Conservation (phyloP, 2,888 invertebrate genomes). For the Trissoscelio sp. region DNA sequence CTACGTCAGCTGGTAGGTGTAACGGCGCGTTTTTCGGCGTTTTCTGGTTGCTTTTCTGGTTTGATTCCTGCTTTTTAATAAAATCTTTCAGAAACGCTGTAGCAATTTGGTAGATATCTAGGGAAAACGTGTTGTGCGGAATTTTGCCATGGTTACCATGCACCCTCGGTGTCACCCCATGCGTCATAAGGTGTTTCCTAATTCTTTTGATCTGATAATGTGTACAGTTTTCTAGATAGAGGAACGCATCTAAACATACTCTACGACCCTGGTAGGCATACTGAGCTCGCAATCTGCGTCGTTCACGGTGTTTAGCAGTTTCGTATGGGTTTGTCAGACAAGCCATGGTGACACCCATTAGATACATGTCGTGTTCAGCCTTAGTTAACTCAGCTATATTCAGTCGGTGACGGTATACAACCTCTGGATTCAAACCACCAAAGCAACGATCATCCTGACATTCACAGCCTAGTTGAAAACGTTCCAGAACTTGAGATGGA, state of each 20-base stretch:
- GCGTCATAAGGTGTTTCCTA: constrained; percentile 90
- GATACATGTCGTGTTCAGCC: constrained; percentile 92
- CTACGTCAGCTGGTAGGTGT: constrained; percentile 85
- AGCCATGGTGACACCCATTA: constrained; percentile 94
- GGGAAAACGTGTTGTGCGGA: constrained; percentile 91
- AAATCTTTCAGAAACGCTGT: constrained; percentile 91
- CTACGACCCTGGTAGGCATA: constrained; percentile 91
- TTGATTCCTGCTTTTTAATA: constrained; percentile 87
- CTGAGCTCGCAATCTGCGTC: constrained; percentile 87
- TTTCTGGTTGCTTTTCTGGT: constrained; percentile 85
- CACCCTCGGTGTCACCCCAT: constrained; percentile 90
- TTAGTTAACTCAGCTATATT: constrained; percentile 92
- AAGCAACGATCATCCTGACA: constrained; percentile 91
- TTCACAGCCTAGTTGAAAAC: constrained; percentile 89
- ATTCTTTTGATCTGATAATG: constrained; percentile 84
- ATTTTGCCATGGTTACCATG: constrained; percentile 92
- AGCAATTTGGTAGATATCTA: constrained; percentile 91
- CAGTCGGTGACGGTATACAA: constrained; percentile 89
- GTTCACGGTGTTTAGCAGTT: constrained; percentile 78
- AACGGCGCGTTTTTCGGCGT: constrained; percentile 83
- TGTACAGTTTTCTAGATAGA: constrained; percentile 91
- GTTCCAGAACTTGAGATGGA: constrained; percentile 87
- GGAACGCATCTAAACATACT: constrained; percentile 91
- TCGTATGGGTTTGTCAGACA: constrained; percentile 89
- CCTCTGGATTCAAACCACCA: constrained; percentile 89